Evolutionary conservation across 2,113 vertebrate species (phyloP).

Genomic region (Charadrius vociferus): DNA sequence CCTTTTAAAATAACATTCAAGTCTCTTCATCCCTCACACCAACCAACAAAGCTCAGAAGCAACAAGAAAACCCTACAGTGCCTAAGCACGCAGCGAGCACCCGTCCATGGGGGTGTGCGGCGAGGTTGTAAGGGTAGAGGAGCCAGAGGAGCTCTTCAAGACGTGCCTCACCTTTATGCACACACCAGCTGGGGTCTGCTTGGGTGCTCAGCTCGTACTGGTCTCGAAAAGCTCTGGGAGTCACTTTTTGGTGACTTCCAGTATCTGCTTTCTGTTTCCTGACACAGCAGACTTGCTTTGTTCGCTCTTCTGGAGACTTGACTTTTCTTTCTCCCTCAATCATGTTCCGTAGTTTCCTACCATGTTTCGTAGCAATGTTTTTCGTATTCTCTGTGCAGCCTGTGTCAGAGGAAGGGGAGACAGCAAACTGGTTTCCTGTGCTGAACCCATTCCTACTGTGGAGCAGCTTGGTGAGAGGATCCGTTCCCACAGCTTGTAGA

Average conservation of each 20-base stretch:
- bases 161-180: not conserved
- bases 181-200: fast-evolving
- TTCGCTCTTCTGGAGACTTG: not conserved
- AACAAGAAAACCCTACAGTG: not conserved
- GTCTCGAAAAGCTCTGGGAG: not conserved
- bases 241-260: not conserved
- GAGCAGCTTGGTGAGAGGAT: not conserved
- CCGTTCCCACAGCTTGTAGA: fast-evolving
- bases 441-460: not conserved
- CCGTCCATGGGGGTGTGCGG: fast-evolving
- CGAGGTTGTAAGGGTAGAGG: not conserved
- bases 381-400: not conserved
- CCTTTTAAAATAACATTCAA: not conserved
- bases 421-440: not conserved
- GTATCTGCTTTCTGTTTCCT: not conserved
- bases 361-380: not conserved
- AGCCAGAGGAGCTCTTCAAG: not conserved
- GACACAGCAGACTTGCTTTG: not conserved
- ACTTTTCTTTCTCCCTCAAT: not conserved
- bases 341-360: not conserved
- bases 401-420: not conserved
- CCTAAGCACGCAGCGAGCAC: not conserved
- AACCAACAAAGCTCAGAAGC: not conserved
- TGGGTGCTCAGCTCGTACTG: not conserved
- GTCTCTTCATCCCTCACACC: not conserved